Conservation (phyloP, 2,113 vertebrate species). For the Lophius piscatorius region DNA sequence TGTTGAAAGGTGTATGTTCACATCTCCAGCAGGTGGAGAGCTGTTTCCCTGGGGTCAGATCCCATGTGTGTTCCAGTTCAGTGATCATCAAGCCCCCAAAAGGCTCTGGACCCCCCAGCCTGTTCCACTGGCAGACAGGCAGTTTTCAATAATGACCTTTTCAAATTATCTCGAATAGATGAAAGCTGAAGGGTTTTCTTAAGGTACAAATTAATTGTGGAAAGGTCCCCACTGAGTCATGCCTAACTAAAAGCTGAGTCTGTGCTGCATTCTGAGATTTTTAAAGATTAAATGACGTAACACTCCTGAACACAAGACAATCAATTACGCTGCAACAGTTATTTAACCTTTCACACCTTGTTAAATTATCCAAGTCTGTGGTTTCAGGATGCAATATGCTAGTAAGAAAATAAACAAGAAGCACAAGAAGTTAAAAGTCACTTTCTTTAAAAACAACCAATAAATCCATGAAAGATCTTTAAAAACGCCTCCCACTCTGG, state of each 20-base stretch:
- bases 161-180: too few species aligned
- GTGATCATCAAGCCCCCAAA: conserved; percentile 63
- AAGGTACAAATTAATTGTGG: conserved; percentile 33
- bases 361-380: not conserved
- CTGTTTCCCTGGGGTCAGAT: conserved; percentile 65
- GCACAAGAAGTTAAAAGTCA: not conserved
- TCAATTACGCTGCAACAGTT: not conserved
- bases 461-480: too few species aligned
- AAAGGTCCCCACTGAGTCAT: conserved; percentile 15
- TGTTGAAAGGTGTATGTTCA: conserved; percentile 5
- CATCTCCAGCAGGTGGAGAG: conserved; percentile 62
- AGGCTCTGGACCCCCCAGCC: conserved; percentile 74
- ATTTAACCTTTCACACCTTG: conserved; percentile 1
- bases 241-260: conserved; percentile 2
- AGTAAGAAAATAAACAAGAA: not conserved
- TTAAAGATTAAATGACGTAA: conserved; percentile 5
- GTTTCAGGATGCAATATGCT: not conserved
- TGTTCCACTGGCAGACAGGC: conserved; percentile 61
- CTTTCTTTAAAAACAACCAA: too few species aligned
- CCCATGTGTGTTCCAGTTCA: conserved; percentile 67
- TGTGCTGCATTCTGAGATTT: conserved; percentile 9
- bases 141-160: conserved; percentile 57
- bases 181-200: conserved; percentile 31
- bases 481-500: not conserved
- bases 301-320: not conserved